Evolutionary conservation across 2,113 vertebrate species (phyloP).

Genomic region (Sebastes schlegelii): DNA sequence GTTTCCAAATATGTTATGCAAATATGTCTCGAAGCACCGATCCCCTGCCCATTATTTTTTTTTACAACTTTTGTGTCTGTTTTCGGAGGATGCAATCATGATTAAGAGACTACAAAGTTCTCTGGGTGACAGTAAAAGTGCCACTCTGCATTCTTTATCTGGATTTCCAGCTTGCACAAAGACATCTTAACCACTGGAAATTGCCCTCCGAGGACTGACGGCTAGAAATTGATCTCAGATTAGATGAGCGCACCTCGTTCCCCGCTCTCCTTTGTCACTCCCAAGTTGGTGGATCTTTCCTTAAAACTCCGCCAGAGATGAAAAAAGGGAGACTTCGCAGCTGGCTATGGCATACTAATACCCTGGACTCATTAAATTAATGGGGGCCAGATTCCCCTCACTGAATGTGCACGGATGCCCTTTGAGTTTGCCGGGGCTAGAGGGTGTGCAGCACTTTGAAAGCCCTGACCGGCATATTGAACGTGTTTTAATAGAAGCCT

Average conservation of each 20-base stretch:
- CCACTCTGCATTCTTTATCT: slow-evolving; percentile 62
- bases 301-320: slow-evolving; percentile 78
- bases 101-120: slow-evolving; percentile 60
- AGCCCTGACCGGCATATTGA: slow-evolving; percentile 85
- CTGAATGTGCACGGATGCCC: slow-evolving; percentile 79
- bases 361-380: slow-evolving; percentile 87
- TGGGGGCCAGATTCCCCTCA: slow-evolving; percentile 82
- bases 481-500: slow-evolving; percentile 82
- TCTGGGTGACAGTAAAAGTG: slow-evolving; percentile 70
- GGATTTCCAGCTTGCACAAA: slow-evolving; percentile 63
- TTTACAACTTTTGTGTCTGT: slow-evolving; percentile 60
- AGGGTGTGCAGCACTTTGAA: slow-evolving; percentile 83
- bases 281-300: slow-evolving; percentile 77
- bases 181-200: slow-evolving; percentile 76
- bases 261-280: slow-evolving; percentile 75
- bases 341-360: slow-evolving; percentile 85
- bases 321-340: slow-evolving; percentile 76
- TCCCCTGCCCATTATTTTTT: slow-evolving; percentile 70
- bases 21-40: slow-evolving; percentile 77
- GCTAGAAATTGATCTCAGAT: slow-evolving; percentile 77
- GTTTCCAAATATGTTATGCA: slow-evolving; percentile 84
- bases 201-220: slow-evolving; percentile 73
- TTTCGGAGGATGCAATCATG: slow-evolving; percentile 66
- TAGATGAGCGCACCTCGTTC: slow-evolving; percentile 68
- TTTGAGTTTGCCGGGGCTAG: slow-evolving; percentile 86